A percentile compares a stretch with the other conserved stretches of the same genome.
Evolutionary conservation across 1,140 invertebrate species (phyloP).

Genomic region (Lordiphosa clarofinis): DNA sequence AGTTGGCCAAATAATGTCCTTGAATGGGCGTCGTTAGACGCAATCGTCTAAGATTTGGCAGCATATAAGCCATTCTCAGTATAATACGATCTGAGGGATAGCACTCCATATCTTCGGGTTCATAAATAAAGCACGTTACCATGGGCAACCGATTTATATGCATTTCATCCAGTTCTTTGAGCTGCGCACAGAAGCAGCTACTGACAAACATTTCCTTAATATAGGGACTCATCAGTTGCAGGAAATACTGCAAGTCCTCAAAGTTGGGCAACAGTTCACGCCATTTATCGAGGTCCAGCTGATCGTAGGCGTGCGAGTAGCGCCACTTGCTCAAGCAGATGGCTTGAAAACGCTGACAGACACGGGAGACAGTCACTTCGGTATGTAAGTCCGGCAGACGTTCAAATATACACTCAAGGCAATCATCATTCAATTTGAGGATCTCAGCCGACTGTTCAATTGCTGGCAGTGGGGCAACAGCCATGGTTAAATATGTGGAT

Average conservation of each 20-base stretch:
- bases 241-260: slow-evolving; percentile 60
- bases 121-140: slow-evolving; percentile 54
- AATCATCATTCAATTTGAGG: slow-evolving; percentile 60
- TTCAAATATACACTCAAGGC: slow-evolving; percentile 57
- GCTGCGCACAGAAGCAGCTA: slow-evolving; percentile 50
- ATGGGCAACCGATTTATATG: slow-evolving; percentile 44
- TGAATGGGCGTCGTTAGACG: slow-evolving; percentile 65
- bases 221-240: slow-evolving; percentile 39
- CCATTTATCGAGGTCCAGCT: slow-evolving; percentile 58
- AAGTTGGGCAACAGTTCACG: slow-evolving; percentile 50
- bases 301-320: slow-evolving; percentile 42
- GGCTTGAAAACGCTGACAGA: slow-evolving; percentile 51
- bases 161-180: slow-evolving; percentile 64
- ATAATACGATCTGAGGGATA: slow-evolving; percentile 64
- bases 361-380: slow-evolving; percentile 49
- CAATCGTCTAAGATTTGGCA: slow-evolving; percentile 51
- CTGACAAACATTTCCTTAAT: slow-evolving; percentile 44
- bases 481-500: background rate
- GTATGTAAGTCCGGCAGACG: slow-evolving; percentile 48
- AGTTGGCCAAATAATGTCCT: slow-evolving; percentile 48
- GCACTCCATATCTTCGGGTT: slow-evolving; percentile 63
- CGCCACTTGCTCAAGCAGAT: slow-evolving; percentile 54
- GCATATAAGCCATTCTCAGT: slow-evolving; percentile 41
- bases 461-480: slow-evolving; percentile 2
- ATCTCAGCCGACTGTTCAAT: slow-evolving; percentile 28